These are phyloP conservation scores for Ips typographus DNA, from an alignment of 1,140 invertebrate genomes.

Conservation along the genomic window DNA sequence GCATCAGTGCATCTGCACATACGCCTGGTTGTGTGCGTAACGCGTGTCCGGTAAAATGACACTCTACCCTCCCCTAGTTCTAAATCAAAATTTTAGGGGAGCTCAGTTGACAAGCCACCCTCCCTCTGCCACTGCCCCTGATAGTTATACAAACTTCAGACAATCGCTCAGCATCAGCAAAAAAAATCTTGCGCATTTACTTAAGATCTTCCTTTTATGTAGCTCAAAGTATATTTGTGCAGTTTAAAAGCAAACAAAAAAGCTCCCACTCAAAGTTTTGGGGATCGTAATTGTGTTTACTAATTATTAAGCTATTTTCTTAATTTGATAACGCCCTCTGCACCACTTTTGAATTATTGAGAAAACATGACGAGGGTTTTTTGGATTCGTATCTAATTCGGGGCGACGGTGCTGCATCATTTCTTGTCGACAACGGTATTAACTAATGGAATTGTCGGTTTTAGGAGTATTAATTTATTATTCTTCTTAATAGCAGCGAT, in stretches of 20 bases:
- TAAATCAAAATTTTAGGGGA: slow-evolving; percentile 11
- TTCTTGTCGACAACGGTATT: slow-evolving; percentile 9
- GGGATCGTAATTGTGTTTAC: slow-evolving; percentile 20
- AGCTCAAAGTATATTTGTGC: no score
- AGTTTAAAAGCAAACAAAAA: no score
- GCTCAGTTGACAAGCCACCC: slow-evolving; percentile 2
- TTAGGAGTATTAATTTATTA: slow-evolving; percentile 22
- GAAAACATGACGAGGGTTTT: slow-evolving; percentile 28
- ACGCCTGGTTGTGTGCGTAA: slow-evolving; percentile 16
- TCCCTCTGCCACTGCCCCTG: background rate
- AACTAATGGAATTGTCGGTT: slow-evolving; percentile 20
- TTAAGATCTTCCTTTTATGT: background rate
- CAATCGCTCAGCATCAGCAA: no score
- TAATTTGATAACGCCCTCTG: slow-evolving; percentile 20
- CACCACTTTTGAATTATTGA: slow-evolving; percentile 24
- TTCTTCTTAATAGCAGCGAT: background rate
- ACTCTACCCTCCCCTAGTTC: slow-evolving; percentile 13
- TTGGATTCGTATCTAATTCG: slow-evolving; percentile 15
- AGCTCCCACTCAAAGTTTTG: no score
- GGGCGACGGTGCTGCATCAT: slow-evolving; percentile 18
- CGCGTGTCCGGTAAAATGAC: slow-evolving; percentile 19
- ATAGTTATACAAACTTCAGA: slow-evolving; percentile 4
- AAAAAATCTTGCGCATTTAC: background rate
- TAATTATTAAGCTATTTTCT: slow-evolving; percentile 22
- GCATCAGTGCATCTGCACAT: slow-evolving; percentile 18